Evolutionary conservation across 2,113 vertebrate species (phyloP).

Genomic region (Onychorhynchus coronatus): DNA sequence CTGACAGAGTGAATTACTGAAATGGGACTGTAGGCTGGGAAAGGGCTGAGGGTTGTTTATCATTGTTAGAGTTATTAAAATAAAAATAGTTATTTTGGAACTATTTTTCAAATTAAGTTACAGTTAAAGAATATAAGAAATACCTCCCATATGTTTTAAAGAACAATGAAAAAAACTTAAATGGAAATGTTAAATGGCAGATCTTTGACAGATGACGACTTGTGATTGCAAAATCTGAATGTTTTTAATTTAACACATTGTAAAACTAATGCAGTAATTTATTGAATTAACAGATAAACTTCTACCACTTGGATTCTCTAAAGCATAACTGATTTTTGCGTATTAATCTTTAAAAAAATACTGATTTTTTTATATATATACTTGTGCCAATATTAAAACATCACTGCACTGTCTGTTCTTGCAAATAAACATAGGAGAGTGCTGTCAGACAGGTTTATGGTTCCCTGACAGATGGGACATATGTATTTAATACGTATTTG

Average conservation of each 20-base stretch:
- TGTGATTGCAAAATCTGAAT: not conserved
- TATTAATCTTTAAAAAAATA: not conserved
- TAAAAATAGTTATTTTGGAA: not conserved
- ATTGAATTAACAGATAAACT: not conserved
- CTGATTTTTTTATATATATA: not conserved
- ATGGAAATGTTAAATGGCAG: not conserved
- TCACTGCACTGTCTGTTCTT: not conserved
- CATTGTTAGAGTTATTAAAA: not conserved
- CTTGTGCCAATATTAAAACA: not conserved
- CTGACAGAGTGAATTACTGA: not conserved
- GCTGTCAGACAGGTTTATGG: not conserved
- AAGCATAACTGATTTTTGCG: accelerated
- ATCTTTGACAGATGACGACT: not conserved
- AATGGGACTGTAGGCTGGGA: not conserved
- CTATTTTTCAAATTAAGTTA: not conserved
- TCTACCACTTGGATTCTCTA: not conserved
- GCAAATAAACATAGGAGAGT: not conserved
- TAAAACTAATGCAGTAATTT: not conserved
- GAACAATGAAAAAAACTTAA: not conserved
- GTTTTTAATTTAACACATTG: not conserved
- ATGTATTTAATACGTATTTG: not conserved
- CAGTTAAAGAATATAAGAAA: not conserved
- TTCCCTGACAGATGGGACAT: not conserved
- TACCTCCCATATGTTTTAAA: not conserved
- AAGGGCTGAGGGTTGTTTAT: not conserved